Percentiles rank a stretch among this genome's conserved stretches.
These are phyloP conservation scores for Rosalia funebris DNA, from an alignment of 2,888 invertebrate species.

Conservation along the genomic window DNA sequence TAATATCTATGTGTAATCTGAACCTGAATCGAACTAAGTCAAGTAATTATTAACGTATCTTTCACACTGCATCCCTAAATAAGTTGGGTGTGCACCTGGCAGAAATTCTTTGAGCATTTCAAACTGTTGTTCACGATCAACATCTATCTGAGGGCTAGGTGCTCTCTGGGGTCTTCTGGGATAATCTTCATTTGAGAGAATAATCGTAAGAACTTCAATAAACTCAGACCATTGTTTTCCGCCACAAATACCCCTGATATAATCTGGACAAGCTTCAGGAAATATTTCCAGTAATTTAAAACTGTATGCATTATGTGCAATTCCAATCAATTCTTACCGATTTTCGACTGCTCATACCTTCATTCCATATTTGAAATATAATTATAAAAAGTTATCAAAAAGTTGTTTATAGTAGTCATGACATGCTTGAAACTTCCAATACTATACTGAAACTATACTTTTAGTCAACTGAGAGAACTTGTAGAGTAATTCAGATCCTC, in stretches of 20 bases:
- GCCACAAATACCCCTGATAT: conserved; percentile 46
- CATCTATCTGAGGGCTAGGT: conserved; percentile 32
- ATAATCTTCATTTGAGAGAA: conserved; percentile 44
- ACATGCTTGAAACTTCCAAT: no score
- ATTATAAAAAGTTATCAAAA: no score
- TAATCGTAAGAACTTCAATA: conserved; percentile 43
- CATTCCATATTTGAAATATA: no score
- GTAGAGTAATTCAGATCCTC: no score
- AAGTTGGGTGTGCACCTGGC: conserved; percentile 54
- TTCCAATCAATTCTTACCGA: no score
- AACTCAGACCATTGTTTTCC: conserved; percentile 40
- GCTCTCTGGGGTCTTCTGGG: conserved; percentile 46
- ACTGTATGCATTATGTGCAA: no score
- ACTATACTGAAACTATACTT: no score
- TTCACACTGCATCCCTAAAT: conserved; percentile 44
- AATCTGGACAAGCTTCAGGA: conserved; percentile 52
- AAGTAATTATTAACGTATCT: conserved; percentile 41
- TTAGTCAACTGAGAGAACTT: no score
- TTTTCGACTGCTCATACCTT: no score
- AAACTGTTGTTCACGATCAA: conserved; percentile 49
- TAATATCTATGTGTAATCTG: no score
- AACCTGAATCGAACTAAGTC: no score
- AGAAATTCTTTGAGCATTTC: conserved; percentile 48
- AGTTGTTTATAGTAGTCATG: no score
- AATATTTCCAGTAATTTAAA: conserved; percentile 52